phyloP scores from a whole-genome alignment of 2,888 invertebrate genomes.

The Agriopis leucophaearia region DNA sequence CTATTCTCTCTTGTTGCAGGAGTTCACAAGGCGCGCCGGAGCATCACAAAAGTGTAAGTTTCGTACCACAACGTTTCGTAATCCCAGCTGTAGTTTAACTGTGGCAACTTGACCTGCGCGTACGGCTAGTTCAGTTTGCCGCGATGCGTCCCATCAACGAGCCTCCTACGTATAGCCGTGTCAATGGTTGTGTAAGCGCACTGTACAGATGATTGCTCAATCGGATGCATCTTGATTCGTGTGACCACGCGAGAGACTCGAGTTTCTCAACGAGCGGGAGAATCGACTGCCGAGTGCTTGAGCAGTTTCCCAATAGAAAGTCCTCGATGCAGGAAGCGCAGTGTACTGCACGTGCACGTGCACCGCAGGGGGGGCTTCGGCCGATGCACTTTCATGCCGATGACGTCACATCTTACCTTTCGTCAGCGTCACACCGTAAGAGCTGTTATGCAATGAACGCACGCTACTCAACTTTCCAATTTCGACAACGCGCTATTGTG shows the following conservation, averaged over 20 bases:
- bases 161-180: slow-evolving; percentile 50
- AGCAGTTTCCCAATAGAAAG: slow-evolving; percentile 84
- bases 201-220: slow-evolving; percentile 75
- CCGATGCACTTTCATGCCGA: slow-evolving; percentile 84
- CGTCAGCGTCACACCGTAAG: slow-evolving; percentile 84
- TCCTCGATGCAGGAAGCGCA: slow-evolving; percentile 81
- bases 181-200: slow-evolving; percentile 73
- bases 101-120: slow-evolving; percentile 30
- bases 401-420: slow-evolving; percentile 83
- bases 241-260: slow-evolving; percentile 74
- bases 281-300: slow-evolving; percentile 59
- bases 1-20: slow-evolving; percentile 59
- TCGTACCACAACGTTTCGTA: slow-evolving; percentile 47
- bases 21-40: slow-evolving; percentile 51
- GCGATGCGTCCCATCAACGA: slow-evolving; percentile 50
- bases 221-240: slow-evolving; percentile 79
- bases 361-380: slow-evolving; percentile 64
- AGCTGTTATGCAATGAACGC: slow-evolving; percentile 82
- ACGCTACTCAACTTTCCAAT: slow-evolving; percentile 85
- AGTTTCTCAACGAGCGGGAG: slow-evolving; percentile 77
- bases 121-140: slow-evolving; percentile 44
- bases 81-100: slow-evolving; percentile 3
- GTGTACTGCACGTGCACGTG: slow-evolving; percentile 69
- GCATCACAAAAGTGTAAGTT: slow-evolving; percentile 71
- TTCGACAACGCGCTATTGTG: slow-evolving; percentile 86